phyloP scores from a whole-genome alignment of 2,797 vertebrate species.

The Knipowitschia caucasica region DNA sequence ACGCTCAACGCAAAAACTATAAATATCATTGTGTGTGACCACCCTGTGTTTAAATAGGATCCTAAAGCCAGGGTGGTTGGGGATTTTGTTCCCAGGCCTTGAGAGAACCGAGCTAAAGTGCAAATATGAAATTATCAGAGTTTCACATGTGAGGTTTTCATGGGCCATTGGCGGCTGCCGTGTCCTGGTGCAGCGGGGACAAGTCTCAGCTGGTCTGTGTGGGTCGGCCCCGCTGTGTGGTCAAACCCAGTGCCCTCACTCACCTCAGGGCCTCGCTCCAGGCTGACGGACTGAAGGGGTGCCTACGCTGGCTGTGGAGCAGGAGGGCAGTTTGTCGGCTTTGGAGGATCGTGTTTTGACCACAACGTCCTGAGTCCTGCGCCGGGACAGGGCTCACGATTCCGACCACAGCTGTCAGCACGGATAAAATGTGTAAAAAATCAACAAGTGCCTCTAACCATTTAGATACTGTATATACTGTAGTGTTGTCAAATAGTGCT shows the following conservation, averaged over 20 bases:
- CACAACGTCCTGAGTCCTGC: slow-evolving; percentile 43
- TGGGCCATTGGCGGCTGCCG: slow-evolving; percentile 12
- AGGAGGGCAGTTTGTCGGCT: slow-evolving; percentile 69
- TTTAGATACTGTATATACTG: no score
- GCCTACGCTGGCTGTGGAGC: slow-evolving; percentile 51
- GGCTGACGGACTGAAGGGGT: slow-evolving; percentile 43
- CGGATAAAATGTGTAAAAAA: no score
- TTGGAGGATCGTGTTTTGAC: slow-evolving; percentile 52
- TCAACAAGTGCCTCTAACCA: no score
- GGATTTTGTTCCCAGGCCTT: slow-evolving; percentile 6
- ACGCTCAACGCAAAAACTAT: slow-evolving; percentile 6
- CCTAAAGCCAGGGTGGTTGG: slow-evolving; percentile 4
- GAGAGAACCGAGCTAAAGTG: slow-evolving; percentile 13
- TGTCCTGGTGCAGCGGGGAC: slow-evolving; percentile 23
- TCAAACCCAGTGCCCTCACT: slow-evolving; percentile 14
- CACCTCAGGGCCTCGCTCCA: slow-evolving; percentile 35
- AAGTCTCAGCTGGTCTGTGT: slow-evolving; percentile 34
- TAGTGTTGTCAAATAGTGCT: no score
- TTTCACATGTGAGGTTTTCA: slow-evolving; percentile 31
- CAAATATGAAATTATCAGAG: slow-evolving; percentile 27
- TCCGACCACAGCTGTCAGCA: slow-evolving; percentile 24
- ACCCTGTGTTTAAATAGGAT: slow-evolving; percentile 1
- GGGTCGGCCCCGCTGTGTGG: slow-evolving; percentile 49
- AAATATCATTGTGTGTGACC: slow-evolving; percentile 20
- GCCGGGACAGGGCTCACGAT: slow-evolving; percentile 20